Evolutionary conservation across 2,888 invertebrate genomes (phyloP).

Genomic region (Deilephila elpenor): DNA sequence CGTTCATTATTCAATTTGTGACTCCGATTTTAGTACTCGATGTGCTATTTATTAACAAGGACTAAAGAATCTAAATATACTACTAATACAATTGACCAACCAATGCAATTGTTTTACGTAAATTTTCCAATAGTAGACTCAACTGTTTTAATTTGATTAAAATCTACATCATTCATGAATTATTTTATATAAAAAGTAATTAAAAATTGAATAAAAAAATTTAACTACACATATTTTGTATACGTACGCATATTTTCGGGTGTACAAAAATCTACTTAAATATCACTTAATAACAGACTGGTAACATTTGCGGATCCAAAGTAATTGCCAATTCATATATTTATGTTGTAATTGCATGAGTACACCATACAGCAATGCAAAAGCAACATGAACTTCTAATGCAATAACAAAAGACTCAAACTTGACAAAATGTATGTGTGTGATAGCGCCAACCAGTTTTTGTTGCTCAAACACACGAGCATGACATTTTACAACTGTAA

Average conservation of each 20-base stretch:
- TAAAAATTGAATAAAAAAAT: too few relatives aligned
- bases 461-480: conserved; percentile 71
- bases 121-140: too few relatives aligned
- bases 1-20: conserved; percentile 78
- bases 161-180: too few relatives aligned
- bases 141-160: too few relatives aligned
- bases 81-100: too few relatives aligned
- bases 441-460: conserved; percentile 62
- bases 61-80: not conserved
- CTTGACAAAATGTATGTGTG: conserved; percentile 41
- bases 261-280: not conserved
- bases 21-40: conserved; percentile 68
- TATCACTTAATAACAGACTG: not conserved
- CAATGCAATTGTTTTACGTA: too few relatives aligned
- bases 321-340: not conserved
- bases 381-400: conserved; percentile 11
- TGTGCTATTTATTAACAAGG: conserved; percentile 65
- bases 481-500: conserved; percentile 82
- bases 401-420: conserved; percentile 37
- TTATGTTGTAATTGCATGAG: not conserved
- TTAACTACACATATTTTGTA: too few relatives aligned
- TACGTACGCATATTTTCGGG: not conserved
- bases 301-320: not conserved
- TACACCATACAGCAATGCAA: not conserved
- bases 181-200: too few relatives aligned